Base-by-base conservation (phyloP, 2,888 invertebrate genomes). In the Notodonta dromedarius region DNA sequence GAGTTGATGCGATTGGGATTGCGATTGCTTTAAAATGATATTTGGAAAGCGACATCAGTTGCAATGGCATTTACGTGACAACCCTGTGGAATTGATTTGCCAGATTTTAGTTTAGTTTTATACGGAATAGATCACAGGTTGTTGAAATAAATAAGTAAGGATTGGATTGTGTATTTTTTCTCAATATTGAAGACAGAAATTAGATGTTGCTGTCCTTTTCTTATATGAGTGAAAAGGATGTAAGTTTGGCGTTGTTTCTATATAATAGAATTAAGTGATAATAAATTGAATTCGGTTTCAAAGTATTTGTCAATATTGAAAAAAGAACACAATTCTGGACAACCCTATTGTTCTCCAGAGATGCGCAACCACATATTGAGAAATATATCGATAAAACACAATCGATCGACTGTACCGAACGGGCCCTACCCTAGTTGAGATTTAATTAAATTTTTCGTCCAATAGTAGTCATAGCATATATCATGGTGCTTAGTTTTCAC, bases 391-490 rank as follows among this genome's bases (percentile, higher is more conserved):
- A 66, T 72, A 62, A 67, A 73, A 74, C 78, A 77, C 70, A 75
- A 79, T 85, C 85, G 84, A 83, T 86, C 87, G 88, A 84, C 82
- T 78, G 76, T 79, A 69, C 78, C 80, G 67, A 73, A 69, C 70
- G 71, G 76, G 77, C 73, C 82, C 79, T 78, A 77, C 79, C 77
- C 84, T 89, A 87, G 87, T 82, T 81, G 77, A 83, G 76, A 78
- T 83, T 83, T 85, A 83, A 85, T 87, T 86, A 87, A 76, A 86
- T 86, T 81, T 89, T 90, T 92, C 92, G 92, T 92, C 92, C 93
- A 92, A 88, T 79, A 65, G 88, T 91, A 91, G 91, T 76, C 66
- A 87, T 91, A 91, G 91, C 24, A 24, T 71, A 75, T 81, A 76
- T 74, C 74, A 69, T 73, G 82, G 85, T 86, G 88, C 87, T 89